Conservation (phyloP, 2,797 vertebrate genomes). For the Sebastes kiyomatsui region DNA sequence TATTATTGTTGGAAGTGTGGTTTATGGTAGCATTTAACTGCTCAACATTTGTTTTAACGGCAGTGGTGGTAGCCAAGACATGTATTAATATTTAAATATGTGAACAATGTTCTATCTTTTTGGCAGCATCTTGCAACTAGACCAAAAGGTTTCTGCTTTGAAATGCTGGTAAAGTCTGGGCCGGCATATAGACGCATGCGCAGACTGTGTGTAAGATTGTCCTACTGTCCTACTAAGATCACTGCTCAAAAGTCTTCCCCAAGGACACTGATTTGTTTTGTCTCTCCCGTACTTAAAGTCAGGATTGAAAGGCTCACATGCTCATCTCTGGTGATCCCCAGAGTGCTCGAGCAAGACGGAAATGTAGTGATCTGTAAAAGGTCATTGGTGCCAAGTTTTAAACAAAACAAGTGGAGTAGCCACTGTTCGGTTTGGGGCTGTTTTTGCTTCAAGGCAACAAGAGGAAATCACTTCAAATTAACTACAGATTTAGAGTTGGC, state of each 20-base stretch:
- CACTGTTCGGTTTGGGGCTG: neutral
- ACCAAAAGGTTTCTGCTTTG: neutral
- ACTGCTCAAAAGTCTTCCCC: neutral
- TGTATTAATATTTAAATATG: neutral
- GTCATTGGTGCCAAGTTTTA: slow-evolving; percentile 6
- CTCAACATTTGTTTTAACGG: neutral
- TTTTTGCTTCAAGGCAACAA: slow-evolving; percentile 17
- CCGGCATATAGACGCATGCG: neutral
- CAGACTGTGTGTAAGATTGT: neutral
- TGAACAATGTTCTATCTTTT: neutral
- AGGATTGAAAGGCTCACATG: neutral
- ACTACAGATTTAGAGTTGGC: slow-evolving; percentile 23
- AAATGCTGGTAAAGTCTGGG: neutral
- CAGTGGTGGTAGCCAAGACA: neutral
- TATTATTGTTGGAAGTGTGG: neutral
- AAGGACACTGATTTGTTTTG: neutral
- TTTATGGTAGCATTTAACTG: neutral
- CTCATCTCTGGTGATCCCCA: neutral
- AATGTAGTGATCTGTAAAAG: slow-evolving; percentile 1
- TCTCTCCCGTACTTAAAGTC: neutral
- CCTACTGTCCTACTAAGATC: neutral
- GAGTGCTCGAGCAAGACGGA: neutral
- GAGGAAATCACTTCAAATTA: slow-evolving; percentile 33
- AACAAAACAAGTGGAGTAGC: neutral
- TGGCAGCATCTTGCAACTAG: neutral